phyloP scores from a whole-genome alignment of 2,888 invertebrate genomes.

The Bedellia somnulentella region DNA sequence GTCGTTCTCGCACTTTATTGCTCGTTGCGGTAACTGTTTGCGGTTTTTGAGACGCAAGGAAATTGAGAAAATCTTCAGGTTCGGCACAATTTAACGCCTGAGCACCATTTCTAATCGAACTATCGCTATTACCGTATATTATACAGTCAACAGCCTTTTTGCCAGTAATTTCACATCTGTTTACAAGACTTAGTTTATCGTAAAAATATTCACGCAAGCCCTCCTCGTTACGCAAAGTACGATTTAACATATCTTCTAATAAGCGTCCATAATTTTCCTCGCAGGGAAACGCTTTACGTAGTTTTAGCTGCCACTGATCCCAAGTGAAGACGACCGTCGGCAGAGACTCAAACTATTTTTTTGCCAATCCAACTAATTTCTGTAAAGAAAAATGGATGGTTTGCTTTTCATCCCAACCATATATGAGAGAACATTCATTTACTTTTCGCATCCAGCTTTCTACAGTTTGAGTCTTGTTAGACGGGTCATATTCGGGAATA shows the following conservation, averaged over 20 bases:
- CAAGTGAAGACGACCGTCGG: constrained; percentile 11
- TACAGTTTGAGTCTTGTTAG: constrained; percentile 5
- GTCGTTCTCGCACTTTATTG: too few relatives aligned
- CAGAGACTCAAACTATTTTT: constrained; percentile 12
- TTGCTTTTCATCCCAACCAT: constrained; percentile 11
- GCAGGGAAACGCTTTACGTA: constrained; percentile 11
- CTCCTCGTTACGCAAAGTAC: constrained; percentile 7
- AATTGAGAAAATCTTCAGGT: constrained; percentile 11
- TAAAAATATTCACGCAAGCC: constrained; percentile 10
- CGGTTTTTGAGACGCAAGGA: constrained; percentile 6
- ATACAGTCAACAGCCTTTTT: constrained; percentile 13
- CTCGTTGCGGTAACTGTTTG: neutral
- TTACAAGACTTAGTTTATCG: constrained; percentile 10
- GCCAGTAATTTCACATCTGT: constrained; percentile 11
- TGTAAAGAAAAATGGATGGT: constrained; percentile 11
- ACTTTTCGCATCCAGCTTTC: constrained; percentile 11
- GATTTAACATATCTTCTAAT: constrained; percentile 11
- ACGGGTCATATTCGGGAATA: constrained; percentile 8
- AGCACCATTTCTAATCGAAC: constrained; percentile 8
- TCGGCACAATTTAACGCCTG: constrained; percentile 10
- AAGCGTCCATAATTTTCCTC: constrained; percentile 11
- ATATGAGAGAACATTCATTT: constrained; percentile 9
- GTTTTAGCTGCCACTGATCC: constrained; percentile 12
- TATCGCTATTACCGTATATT: constrained; percentile 12
- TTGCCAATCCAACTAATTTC: constrained; percentile 12